phyloP scores from a whole-genome alignment of 2,797 vertebrate species.

The Aeoliscus strigatus region DNA sequence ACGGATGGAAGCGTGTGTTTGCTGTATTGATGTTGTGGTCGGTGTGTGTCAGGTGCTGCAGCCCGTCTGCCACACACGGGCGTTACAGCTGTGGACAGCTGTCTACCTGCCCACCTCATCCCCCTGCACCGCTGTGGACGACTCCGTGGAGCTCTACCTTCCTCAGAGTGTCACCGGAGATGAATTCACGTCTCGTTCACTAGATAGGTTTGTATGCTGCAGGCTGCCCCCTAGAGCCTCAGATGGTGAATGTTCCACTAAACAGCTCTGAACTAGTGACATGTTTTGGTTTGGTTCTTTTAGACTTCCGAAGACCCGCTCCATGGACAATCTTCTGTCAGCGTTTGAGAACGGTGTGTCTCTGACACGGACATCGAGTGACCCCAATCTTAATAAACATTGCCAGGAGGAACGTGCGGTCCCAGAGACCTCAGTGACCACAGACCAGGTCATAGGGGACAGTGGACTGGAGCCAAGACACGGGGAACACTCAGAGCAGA shows the following conservation, averaged over 20 bases:
- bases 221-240: constrained; percentile 54
- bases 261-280: not conserved
- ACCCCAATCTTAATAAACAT: constrained; percentile 97
- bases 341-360: constrained; percentile 87
- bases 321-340: constrained; percentile 93
- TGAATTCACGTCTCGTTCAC: constrained; percentile 85
- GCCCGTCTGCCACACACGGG: constrained; percentile 95
- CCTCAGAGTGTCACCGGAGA: constrained; percentile 82
- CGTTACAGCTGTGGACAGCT: constrained; percentile 92
- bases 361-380: constrained; percentile 93
- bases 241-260: constrained; percentile 9
- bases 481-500: constrained; percentile 23
- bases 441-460: constrained; percentile 25
- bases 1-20: no score
- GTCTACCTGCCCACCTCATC: constrained; percentile 95
- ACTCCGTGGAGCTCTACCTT: constrained; percentile 92
- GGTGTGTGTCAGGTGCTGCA: constrained; percentile 86
- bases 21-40: no score
- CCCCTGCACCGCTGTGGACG: constrained; percentile 90
- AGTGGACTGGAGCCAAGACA: constrained; percentile 30
- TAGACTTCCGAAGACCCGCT: constrained; percentile 97
- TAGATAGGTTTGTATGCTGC: constrained; percentile 82
- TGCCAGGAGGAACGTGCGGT: constrained; percentile 82
- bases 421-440: constrained; percentile 70
- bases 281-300: constrained; percentile 4